Conservation (phyloP, 2,113 vertebrate species). For the Danio rerio region GRCz12tu NC_133196.1:7623501-7624000, state of each 20-base stretch:
- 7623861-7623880: slow-evolving; percentile 94
- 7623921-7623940: slow-evolving; percentile 98
- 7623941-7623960: slow-evolving; percentile 41
- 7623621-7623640: slow-evolving; percentile 25
- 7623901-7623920: slow-evolving; percentile 94
- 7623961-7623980: slow-evolving; percentile 30
- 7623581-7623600: not conserved
- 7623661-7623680: not conserved
- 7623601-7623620: too few species aligned
- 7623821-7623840: slow-evolving; percentile 77
- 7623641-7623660: slow-evolving; percentile 18
- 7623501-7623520: not conserved
- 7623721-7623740: slow-evolving; percentile 13
- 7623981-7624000: not conserved
- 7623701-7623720: slow-evolving; percentile 20
- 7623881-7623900: slow-evolving; percentile 98
- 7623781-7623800: slow-evolving; percentile 48
- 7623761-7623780: too few species aligned
- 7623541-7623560: not conserved
- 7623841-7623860: slow-evolving; percentile 88
- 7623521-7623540: too few species aligned
- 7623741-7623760: not conserved
- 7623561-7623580: not conserved
- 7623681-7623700: not conserved
- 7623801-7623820: slow-evolving; percentile 26